A percentile compares a stretch with the other conserved stretches of the same genome.
phyloP scores from a whole-genome alignment of 2,888 invertebrate genomes.

The Dascillus cervinus region DNA sequence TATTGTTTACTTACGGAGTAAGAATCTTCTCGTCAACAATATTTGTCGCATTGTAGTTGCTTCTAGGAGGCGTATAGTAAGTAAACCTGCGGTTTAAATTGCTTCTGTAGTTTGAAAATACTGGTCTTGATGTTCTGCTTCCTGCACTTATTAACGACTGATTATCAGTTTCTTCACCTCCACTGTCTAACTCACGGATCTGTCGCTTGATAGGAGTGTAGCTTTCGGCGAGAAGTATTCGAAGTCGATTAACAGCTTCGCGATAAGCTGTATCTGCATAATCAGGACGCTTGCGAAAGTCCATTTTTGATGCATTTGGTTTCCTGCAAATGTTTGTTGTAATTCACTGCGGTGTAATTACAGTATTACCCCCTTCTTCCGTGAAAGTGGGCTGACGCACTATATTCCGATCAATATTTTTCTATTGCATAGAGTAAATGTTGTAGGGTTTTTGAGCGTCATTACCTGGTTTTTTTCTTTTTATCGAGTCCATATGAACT shows the following conservation, averaged over 20 bases:
- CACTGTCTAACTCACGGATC: constrained; percentile 44
- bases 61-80: constrained; percentile 14
- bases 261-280: constrained; percentile 79
- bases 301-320: constrained; percentile 39
- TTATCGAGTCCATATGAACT: constrained; percentile 29
- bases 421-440: not conserved
- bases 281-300: constrained; percentile 56
- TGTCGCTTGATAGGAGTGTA: constrained; percentile 51
- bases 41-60: no score
- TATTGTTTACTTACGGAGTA: no score
- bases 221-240: constrained; percentile 69
- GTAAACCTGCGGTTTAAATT: constrained; percentile 17
- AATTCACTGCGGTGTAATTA: no score
- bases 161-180: constrained; percentile 53
- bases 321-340: no score
- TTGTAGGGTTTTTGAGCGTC: constrained; percentile 6
- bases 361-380: no score
- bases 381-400: no score
- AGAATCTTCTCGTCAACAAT: no score
- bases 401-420: not conserved
- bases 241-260: constrained; percentile 73
- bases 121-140: constrained; percentile 19
- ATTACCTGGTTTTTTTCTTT: constrained; percentile 37
- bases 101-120: constrained; percentile 16
- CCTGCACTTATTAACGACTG: constrained; percentile 42